Evolutionary conservation across 2,888 invertebrate genomes (phyloP).

Genomic region (Monoplex corrugatus): DNA sequence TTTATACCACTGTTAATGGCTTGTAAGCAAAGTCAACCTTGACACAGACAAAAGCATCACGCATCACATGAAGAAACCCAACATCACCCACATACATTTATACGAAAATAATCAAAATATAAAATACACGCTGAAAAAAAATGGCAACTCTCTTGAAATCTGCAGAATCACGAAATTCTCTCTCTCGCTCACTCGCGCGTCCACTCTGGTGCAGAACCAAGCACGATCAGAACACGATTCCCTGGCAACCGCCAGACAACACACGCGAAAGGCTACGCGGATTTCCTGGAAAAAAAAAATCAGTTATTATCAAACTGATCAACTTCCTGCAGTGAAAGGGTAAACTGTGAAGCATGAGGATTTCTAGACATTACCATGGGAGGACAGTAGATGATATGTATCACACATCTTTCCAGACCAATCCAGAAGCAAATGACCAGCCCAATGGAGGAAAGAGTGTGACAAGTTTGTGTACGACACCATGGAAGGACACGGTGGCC

Average conservation of each 20-base stretch:
- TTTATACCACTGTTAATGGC: too few species aligned
- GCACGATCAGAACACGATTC: constrained; percentile 15
- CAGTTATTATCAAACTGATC: too few species aligned
- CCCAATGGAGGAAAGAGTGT: neutral
- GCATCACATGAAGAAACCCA: too few species aligned
- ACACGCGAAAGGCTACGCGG: neutral
- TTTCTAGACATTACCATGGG: too few species aligned
- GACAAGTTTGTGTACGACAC: constrained; percentile 48
- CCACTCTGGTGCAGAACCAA: neutral
- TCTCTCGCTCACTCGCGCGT: neutral
- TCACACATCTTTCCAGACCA: neutral
- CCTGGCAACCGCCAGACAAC: neutral
- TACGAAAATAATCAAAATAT: too few species aligned
- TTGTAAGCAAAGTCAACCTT: too few species aligned
- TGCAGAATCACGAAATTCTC: neutral
- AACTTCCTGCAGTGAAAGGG: too few species aligned
- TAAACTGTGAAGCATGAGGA: too few species aligned
- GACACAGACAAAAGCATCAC: too few species aligned
- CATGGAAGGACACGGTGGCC: constrained; percentile 53
- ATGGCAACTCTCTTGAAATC: too few species aligned
- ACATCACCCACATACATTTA: too few species aligned
- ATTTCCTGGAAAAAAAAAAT: constrained; percentile 7
- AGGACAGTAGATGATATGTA: neutral
- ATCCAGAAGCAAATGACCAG: neutral
- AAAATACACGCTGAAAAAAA: too few species aligned